These are phyloP conservation scores for Nipponia nippon DNA, from an alignment of 2,113 vertebrate species.

Conservation along the genomic window DNA sequence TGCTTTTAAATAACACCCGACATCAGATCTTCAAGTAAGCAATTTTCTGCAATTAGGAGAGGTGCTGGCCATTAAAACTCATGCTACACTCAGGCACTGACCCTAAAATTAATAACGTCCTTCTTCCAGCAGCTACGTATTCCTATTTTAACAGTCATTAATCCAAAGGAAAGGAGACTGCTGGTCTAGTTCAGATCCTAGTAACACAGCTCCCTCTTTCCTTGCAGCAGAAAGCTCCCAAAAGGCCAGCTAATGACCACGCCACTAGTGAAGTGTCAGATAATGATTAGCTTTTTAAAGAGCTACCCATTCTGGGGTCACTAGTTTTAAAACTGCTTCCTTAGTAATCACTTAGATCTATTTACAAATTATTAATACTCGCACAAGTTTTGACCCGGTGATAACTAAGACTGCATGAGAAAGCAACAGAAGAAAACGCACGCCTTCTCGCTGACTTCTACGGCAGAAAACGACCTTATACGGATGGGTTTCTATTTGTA, in stretches of 20 bases:
- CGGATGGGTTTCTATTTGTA: not conserved
- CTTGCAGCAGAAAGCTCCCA: not conserved
- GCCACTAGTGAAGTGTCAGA: not conserved
- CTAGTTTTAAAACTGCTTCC: not conserved
- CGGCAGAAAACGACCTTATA: fast-evolving
- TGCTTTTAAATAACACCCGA: not conserved
- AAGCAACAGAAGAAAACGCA: not conserved
- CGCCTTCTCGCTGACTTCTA: fast-evolving
- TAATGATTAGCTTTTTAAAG: not conserved
- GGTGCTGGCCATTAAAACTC: not conserved
- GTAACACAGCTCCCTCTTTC: not conserved
- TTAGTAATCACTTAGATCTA: not conserved
- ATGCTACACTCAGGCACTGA: not conserved
- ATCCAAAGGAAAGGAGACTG: not conserved
- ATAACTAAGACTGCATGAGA: not conserved
- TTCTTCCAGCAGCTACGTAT: not conserved
- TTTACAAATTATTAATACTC: not conserved
- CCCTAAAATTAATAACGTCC: not conserved
- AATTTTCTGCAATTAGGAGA: not conserved
- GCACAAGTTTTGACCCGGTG: not conserved
- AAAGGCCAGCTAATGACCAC: not conserved
- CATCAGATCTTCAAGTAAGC: not conserved
- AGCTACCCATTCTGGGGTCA: not conserved
- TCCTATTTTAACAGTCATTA: not conserved
- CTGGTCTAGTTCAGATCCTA: not conserved